Evolutionary conservation across 2,888 invertebrate species (phyloP).

Genomic region (Scaeva pyrastri): DNA sequence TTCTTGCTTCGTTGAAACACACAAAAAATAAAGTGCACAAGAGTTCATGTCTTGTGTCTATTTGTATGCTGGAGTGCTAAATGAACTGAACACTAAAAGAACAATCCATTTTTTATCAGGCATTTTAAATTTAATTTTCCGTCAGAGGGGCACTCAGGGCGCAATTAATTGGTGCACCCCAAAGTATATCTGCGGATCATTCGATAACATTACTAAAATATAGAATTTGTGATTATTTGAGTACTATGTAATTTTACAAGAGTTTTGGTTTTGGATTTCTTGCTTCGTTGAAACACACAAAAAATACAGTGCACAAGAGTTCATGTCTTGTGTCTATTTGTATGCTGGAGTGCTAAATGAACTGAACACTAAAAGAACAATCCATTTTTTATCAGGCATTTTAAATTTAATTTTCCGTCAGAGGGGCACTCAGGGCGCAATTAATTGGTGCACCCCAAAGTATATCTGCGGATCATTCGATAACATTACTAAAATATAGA

Average conservation of each 20-base stretch:
- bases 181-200: conserved; percentile 70
- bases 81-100: conserved; percentile 20
- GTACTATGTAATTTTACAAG: too few relatives aligned
- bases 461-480: conserved; percentile 59
- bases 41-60: too few relatives aligned
- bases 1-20: too few relatives aligned
- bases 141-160: conserved; percentile 71
- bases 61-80: conserved; percentile 62
- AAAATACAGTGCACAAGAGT: too few relatives aligned
- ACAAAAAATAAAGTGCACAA: too few relatives aligned
- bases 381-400: conserved; percentile 49
- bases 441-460: conserved; percentile 64
- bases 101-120: conserved; percentile 42
- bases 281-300: too few relatives aligned
- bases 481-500: background rate
- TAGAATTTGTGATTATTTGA: too few relatives aligned
- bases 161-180: conserved; percentile 58
- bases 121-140: conserved; percentile 61
- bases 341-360: conserved; percentile 60
- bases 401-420: conserved; percentile 67
- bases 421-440: conserved; percentile 69
- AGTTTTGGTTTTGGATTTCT: too few relatives aligned
- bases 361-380: conserved; percentile 18
- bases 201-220: background rate
- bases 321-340: too few relatives aligned